These are phyloP conservation scores for Proteles cristata DNA, from an alignment of 2,113 vertebrate species.

Conservation along the genomic window DNA sequence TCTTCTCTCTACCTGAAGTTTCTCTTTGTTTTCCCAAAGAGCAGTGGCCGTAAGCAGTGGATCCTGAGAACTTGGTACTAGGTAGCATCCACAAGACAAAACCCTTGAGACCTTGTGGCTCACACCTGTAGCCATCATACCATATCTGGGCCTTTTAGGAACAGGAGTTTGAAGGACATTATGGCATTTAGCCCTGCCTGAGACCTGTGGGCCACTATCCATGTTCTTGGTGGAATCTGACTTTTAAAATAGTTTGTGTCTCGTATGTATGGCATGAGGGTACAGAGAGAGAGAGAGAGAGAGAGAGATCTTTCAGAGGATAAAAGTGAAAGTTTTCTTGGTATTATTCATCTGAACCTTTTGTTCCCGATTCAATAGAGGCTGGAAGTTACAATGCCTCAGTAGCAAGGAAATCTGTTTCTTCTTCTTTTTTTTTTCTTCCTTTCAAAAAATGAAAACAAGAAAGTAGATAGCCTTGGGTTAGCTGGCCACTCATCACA, in stretches of 20 bases:
- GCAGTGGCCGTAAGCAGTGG: accelerated
- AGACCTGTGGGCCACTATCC: neutral
- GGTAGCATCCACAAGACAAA: neutral
- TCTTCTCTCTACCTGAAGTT: neutral
- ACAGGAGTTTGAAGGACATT: neutral
- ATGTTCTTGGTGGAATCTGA: neutral
- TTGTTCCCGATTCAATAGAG: neutral
- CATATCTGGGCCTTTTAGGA: neutral
- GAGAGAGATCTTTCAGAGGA: neutral
- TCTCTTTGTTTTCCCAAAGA: neutral
- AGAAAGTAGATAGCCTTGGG: neutral
- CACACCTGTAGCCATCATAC: accelerated
- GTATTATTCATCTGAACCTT: neutral
- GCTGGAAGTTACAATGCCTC: neutral
- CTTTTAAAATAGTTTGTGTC: neutral
- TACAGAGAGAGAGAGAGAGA: neutral
- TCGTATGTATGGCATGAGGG: neutral
- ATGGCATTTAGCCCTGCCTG: too few species aligned
- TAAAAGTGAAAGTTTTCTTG: neutral
- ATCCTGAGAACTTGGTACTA: neutral
- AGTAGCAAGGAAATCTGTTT: neutral
- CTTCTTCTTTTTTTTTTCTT: neutral
- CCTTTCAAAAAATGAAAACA: neutral
- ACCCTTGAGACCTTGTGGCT: neutral
- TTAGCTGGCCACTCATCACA: neutral